phyloP scores from a whole-genome alignment of 2,113 vertebrate genomes.

The Pithys albifrons region DNA sequence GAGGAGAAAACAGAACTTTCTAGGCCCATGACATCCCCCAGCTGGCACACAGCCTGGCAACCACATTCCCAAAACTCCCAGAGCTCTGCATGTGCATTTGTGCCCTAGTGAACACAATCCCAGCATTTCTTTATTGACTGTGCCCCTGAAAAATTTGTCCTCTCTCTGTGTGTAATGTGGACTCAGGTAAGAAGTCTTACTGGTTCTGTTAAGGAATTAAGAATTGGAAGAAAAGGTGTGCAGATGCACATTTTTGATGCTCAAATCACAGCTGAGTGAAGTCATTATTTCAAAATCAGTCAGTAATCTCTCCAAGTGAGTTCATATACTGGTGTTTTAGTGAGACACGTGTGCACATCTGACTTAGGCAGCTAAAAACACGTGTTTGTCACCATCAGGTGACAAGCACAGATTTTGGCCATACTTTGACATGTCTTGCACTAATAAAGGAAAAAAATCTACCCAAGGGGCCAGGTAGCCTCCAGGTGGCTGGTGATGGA shows the following conservation, averaged over 20 bases:
- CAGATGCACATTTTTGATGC: not conserved
- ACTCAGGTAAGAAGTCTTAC: not conserved
- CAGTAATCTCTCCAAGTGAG: not conserved
- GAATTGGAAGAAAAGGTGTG: not conserved
- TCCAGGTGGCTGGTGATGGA: not conserved
- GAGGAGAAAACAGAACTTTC: rapidly evolving
- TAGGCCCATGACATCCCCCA: rapidly evolving
- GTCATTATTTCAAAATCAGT: not conserved
- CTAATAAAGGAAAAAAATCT: not conserved
- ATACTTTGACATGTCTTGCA: not conserved
- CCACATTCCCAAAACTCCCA: not conserved
- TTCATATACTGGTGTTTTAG: not conserved
- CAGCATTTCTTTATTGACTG: not conserved
- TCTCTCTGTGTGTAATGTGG: not conserved
- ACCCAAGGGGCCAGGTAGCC: not conserved
- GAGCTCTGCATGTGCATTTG: not conserved
- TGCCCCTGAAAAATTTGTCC: not conserved
- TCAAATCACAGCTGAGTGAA: not conserved
- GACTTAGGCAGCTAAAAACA: not conserved
- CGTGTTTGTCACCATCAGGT: rapidly evolving
- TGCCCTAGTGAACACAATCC: not conserved
- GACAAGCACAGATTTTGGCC: not conserved
- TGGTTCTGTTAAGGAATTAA: not conserved
- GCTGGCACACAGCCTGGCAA: not conserved
- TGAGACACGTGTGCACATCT: rapidly evolving